These are phyloP conservation scores for Anseranas semipalmata DNA, from an alignment of 2,113 vertebrate species.

Conservation along the genomic window DNA sequence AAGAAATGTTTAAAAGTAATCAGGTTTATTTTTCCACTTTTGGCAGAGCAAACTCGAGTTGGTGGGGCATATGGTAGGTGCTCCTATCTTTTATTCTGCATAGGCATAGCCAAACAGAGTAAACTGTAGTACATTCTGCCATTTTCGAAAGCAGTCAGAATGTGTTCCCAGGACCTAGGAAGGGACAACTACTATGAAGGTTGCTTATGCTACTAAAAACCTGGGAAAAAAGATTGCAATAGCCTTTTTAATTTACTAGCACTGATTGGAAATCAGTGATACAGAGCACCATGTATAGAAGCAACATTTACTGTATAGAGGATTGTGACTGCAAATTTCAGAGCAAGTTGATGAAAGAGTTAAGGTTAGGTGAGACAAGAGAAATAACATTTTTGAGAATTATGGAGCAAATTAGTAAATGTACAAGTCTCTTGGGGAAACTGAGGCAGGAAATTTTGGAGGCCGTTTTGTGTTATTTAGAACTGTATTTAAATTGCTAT, in stretches of 20 bases:
- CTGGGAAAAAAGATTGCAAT: not conserved
- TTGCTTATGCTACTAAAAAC: not conserved
- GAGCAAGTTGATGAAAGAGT: not conserved
- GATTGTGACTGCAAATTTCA: not conserved
- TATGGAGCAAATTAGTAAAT: not conserved
- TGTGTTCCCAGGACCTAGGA: not conserved
- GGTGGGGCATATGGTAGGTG: not conserved
- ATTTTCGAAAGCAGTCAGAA: not conserved
- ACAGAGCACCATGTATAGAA: not conserved
- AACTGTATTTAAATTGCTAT: not conserved
- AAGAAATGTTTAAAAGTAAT: not conserved
- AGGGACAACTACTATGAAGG: not conserved
- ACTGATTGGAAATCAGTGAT: not conserved
- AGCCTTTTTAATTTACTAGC: not conserved
- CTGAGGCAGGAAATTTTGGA: not conserved
- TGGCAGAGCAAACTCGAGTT: not conserved
- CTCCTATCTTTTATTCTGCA: not conserved
- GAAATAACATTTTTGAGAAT: not conserved
- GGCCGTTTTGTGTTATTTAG: not conserved
- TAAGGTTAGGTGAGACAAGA: not conserved
- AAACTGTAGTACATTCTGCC: not conserved
- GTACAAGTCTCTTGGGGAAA: not conserved
- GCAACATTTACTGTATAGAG: not conserved
- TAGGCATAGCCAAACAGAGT: not conserved
- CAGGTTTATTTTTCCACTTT: constrained; percentile 11